Percentiles rank a stretch among this genome's conserved stretches.
These are phyloP conservation scores for Pantherophis vulpinus DNA, from an alignment of 2,797 vertebrate species.

Conservation along the genomic window DNA sequence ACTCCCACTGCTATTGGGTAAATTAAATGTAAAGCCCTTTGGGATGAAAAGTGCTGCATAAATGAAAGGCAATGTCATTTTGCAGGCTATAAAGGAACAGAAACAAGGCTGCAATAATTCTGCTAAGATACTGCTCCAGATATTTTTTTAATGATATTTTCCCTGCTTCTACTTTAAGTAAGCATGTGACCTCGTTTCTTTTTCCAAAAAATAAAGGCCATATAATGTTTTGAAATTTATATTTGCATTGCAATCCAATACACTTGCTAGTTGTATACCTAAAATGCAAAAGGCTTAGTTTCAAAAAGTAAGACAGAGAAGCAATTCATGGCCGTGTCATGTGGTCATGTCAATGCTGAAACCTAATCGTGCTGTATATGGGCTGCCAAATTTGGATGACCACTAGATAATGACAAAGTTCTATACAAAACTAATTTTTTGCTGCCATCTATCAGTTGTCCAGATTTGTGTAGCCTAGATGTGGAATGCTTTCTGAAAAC, in stretches of 20 bases:
- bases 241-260: not conserved
- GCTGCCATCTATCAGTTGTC: not conserved
- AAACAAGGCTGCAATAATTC: not conserved
- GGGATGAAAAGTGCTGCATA: constrained; percentile 18
- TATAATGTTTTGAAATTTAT: not conserved
- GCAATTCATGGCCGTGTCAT: not conserved
- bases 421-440: not conserved
- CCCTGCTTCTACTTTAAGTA: not conserved
- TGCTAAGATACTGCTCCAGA: not conserved
- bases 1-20: constrained; percentile 5
- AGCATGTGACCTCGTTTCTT: not conserved
- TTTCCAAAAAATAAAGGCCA: not conserved
- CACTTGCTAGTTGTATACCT: not conserved
- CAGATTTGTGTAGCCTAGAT: not conserved
- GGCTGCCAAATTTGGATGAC: not conserved
- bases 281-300: not conserved
- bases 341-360: not conserved
- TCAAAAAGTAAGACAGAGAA: not conserved
- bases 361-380: not conserved
- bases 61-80: constrained; percentile 14
- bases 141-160: not conserved
- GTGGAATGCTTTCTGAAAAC: not conserved
- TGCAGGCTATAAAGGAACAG: constrained; percentile 16
- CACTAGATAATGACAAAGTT: not conserved
- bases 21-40: constrained; percentile 28